phyloP scores from a whole-genome alignment of 2,888 invertebrate species.

The Argynnis bischoffii region DNA sequence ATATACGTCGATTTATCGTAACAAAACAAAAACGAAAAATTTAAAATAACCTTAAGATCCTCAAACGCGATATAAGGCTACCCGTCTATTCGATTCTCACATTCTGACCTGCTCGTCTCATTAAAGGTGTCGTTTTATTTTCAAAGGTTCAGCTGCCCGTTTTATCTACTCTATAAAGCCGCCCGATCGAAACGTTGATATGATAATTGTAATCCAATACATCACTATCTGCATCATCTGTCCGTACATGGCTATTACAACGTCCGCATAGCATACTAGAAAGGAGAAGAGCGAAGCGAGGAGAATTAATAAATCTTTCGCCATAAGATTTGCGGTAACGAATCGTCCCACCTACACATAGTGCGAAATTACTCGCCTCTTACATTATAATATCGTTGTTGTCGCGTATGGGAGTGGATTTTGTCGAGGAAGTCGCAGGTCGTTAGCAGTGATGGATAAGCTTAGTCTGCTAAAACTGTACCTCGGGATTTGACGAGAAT shows the following conservation, averaged over 20 bases:
- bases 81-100: slow-evolving; percentile 58
- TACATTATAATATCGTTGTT: slow-evolving; percentile 35
- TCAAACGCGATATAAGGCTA: slow-evolving; percentile 55
- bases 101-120: slow-evolving; percentile 63
- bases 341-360: slow-evolving; percentile 51
- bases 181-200: slow-evolving; percentile 67
- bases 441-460: slow-evolving; percentile 39
- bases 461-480: slow-evolving; percentile 53
- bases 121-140: slow-evolving; percentile 73
- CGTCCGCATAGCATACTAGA: slow-evolving; percentile 34
- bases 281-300: slow-evolving; percentile 40
- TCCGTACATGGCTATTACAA: slow-evolving; percentile 51
- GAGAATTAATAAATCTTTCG: slow-evolving; percentile 49
- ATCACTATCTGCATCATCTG: slow-evolving; percentile 60
- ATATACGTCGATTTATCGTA: slow-evolving; percentile 21
- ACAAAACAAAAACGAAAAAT: slow-evolving; percentile 39
- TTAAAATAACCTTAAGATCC: slow-evolving; percentile 60
- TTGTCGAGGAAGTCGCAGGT: slow-evolving; percentile 33
- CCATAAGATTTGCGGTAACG: slow-evolving; percentile 43
- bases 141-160: slow-evolving; percentile 64
- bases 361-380: slow-evolving; percentile 44
- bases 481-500: slow-evolving; percentile 62
- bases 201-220: slow-evolving; percentile 76
- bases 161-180: slow-evolving; percentile 69
- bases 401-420: slow-evolving; percentile 29